These are phyloP conservation scores for Xiphias gladius DNA, from an alignment of 2,113 vertebrate genomes.

Conservation along the genomic window DNA sequence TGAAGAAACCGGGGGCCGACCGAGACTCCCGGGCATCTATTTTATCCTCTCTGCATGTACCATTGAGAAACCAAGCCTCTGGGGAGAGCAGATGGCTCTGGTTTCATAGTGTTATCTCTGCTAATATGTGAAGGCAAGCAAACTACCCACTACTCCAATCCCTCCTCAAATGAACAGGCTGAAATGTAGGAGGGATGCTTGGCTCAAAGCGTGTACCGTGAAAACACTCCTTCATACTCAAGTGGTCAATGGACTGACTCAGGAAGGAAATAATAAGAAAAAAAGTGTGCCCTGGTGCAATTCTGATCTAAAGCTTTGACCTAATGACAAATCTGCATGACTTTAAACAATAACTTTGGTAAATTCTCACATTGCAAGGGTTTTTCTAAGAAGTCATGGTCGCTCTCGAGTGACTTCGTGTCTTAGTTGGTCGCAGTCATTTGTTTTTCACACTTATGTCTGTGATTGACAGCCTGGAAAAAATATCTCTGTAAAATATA, in stretches of 20 bases:
- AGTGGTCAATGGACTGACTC: slow-evolving; percentile 47
- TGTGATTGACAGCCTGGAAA: not conserved
- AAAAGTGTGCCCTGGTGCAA: not conserved
- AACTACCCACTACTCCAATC: slow-evolving; percentile 39
- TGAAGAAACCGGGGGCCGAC: slow-evolving; percentile 45
- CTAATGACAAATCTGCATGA: slow-evolving; percentile 27
- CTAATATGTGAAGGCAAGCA: slow-evolving; percentile 60
- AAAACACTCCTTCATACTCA: slow-evolving; percentile 45
- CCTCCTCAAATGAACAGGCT: slow-evolving; percentile 40
- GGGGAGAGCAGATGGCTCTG: slow-evolving; percentile 59
- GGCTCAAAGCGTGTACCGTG: slow-evolving; percentile 51
- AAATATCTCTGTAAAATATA: not conserved
- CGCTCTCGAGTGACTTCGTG: not conserved
- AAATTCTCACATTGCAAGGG: slow-evolving; percentile 2
- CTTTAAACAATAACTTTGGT: slow-evolving; percentile 41
- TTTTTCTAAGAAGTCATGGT: not conserved
- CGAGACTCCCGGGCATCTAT: slow-evolving; percentile 61
- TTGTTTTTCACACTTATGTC: not conserved
- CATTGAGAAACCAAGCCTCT: slow-evolving; percentile 57
- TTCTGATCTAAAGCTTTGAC: slow-evolving; percentile 38
- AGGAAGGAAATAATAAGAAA: slow-evolving; percentile 28
- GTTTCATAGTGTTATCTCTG: slow-evolving; percentile 68
- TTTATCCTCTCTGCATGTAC: slow-evolving; percentile 61
- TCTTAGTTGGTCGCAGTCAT: not conserved
- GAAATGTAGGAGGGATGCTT: slow-evolving; percentile 66